A percentile compares a stretch with the other conserved stretches of the same genome.
Conservation (phyloP, 2,888 invertebrate genomes). For the Megaustenia siamemsis region DNA sequence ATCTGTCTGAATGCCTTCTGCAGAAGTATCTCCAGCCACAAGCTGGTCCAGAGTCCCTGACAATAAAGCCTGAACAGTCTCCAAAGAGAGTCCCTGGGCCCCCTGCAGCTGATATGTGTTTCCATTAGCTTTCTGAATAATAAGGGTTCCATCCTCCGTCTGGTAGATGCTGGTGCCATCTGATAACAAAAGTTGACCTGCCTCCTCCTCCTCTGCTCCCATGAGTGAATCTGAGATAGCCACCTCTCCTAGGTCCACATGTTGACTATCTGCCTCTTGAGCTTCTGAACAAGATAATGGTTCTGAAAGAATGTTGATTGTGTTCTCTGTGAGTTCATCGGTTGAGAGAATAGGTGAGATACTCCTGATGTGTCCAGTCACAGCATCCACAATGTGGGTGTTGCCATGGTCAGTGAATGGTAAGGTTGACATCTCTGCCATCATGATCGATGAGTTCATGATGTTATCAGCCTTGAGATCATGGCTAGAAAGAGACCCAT, state of each 20-base stretch:
- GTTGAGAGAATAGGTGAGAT: conserved; percentile 23
- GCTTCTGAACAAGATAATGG: conserved; percentile 27
- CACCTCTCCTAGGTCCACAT: conserved; percentile 1
- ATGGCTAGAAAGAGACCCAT: background rate
- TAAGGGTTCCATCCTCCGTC: conserved; percentile 74
- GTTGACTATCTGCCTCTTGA: conserved; percentile 39
- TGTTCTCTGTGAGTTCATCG: conserved; percentile 21
- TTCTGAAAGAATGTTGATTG: conserved; percentile 26
- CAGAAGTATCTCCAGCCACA: background rate
- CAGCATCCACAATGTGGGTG: background rate
- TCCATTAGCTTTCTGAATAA: conserved; percentile 77
- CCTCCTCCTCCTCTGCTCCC: conserved; percentile 56
- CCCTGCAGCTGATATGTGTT: conserved; percentile 77
- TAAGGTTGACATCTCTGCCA: conserved; percentile 36
- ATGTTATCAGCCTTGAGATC: conserved; percentile 11
- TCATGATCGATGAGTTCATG: conserved; percentile 21
- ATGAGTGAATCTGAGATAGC: conserved; percentile 34
- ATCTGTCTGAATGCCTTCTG: conserved; percentile 50
- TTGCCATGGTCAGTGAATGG: conserved; percentile 19
- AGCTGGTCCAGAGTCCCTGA: conserved; percentile 60
- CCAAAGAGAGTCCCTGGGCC: conserved; percentile 69
- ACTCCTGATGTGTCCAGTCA: conserved; percentile 8
- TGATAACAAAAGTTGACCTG: conserved; percentile 52
- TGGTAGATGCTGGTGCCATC: conserved; percentile 71
- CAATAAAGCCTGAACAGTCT: conserved; percentile 79